These are phyloP conservation scores for Hemicrepidius hirtus DNA, from an alignment of 2,888 invertebrate species.

Conservation along the genomic window DNA sequence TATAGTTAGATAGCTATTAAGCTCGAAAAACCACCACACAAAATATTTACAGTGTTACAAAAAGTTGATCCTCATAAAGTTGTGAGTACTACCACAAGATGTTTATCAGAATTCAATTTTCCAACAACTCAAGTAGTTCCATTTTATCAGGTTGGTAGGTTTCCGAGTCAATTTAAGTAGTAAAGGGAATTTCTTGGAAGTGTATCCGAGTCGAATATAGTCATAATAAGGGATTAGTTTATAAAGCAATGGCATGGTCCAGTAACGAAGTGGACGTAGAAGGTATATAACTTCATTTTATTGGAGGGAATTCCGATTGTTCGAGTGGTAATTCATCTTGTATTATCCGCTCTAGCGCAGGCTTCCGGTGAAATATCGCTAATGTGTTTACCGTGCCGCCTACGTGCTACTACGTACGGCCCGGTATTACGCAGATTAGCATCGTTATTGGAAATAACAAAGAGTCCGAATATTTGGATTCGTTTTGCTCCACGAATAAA, in stretches of 20 bases:
- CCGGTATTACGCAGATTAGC: constrained; percentile 48
- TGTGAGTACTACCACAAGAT: no score
- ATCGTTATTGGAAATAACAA: constrained; percentile 46
- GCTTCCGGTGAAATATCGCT: constrained; percentile 50
- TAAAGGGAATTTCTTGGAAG: constrained; percentile 12
- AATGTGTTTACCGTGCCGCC: constrained; percentile 52
- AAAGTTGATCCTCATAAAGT: no score
- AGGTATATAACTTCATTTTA: constrained; percentile 45
- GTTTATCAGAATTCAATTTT: no score
- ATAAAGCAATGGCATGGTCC: constrained; percentile 28
- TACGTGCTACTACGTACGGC: constrained; percentile 40
- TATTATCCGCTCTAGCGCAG: constrained; percentile 47
- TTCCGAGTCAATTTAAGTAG: no score
- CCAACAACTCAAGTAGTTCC: no score
- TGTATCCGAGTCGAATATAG: constrained; percentile 11
- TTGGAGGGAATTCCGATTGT: constrained; percentile 51
- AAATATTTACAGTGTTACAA: no score
- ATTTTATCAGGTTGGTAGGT: no score
- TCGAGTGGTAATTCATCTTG: constrained; percentile 53
- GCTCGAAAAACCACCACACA: no score
- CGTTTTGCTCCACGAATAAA: constrained; percentile 18
- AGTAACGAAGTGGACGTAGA: constrained; percentile 35
- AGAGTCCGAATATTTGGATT: constrained; percentile 24
- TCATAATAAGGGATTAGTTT: constrained; percentile 27
- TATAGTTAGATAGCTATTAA: no score